These are phyloP conservation scores for Danaus chrysippus DNA, from an alignment of 2,888 invertebrate genomes.

Conservation along the genomic window DNA sequence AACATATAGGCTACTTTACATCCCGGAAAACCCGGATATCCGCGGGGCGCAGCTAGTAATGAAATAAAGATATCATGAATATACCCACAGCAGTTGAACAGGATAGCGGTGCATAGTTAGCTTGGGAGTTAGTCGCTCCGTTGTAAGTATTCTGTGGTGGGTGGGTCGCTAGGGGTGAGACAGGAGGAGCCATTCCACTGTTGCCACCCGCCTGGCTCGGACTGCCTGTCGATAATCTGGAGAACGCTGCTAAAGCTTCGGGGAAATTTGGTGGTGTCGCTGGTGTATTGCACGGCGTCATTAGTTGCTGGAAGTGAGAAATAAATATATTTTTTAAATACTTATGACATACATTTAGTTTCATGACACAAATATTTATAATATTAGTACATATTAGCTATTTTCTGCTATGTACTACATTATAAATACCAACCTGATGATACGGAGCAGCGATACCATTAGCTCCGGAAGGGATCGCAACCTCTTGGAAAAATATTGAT, in stretches of 20 bases:
- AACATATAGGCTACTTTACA: too few relatives aligned
- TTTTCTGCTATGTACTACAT: slow-evolving; percentile 11
- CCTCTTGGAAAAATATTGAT: slow-evolving; percentile 97
- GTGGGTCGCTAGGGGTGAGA: slow-evolving; percentile 68
- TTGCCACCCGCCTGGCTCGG: slow-evolving; percentile 59
- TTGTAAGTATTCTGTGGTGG: slow-evolving; percentile 63
- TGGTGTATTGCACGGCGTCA: slow-evolving; percentile 96
- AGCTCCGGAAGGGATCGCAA: slow-evolving; percentile 88
- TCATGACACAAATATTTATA: too few relatives aligned
- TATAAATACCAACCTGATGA: slow-evolving; percentile 81
- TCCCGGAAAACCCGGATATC: too few relatives aligned
- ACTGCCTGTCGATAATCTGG: slow-evolving; percentile 87
- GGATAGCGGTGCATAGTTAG: slow-evolving; percentile 64
- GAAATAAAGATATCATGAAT: slow-evolving; percentile 1
- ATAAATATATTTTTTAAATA: not conserved
- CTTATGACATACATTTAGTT: too few relatives aligned
- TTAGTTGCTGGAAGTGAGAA: slow-evolving; percentile 80
- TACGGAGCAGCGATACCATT: slow-evolving; percentile 85
- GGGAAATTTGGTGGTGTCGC: slow-evolving; percentile 97
- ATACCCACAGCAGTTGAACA: slow-evolving; percentile 72
- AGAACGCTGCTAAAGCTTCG: slow-evolving; percentile 92
- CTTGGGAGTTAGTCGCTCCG: slow-evolving; percentile 58
- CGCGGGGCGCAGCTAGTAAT: too few relatives aligned
- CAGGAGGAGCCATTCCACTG: slow-evolving; percentile 54
- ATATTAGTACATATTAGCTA: too few relatives aligned